Conservation (phyloP, 1,140 invertebrate species). For the Oncopodura yosiiana region DNA sequence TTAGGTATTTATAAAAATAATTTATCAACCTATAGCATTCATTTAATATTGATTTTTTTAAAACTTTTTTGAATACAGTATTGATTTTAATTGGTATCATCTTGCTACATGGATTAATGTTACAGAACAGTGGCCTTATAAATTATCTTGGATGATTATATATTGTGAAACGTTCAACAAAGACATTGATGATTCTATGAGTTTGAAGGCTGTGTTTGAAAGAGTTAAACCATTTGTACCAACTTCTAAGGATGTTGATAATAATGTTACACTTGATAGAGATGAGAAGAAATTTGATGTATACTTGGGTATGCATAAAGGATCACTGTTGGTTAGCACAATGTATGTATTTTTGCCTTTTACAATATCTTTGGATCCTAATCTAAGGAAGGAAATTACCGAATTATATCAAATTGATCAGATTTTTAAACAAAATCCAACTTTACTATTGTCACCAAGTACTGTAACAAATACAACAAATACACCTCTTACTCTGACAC, state of each 20-base stretch:
- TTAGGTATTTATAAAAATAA: background rate
- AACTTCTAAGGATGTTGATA: conserved; percentile 73
- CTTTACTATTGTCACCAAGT: background rate
- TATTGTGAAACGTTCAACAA: conserved; percentile 85
- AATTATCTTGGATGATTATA: conserved; percentile 93
- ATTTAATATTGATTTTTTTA: background rate
- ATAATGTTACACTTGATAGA: conserved; percentile 78
- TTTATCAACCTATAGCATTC: background rate
- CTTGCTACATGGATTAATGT: conserved; percentile 95
- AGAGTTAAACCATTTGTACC: conserved; percentile 72
- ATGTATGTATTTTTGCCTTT: conserved; percentile 91
- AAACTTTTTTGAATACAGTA: conserved; percentile 58
- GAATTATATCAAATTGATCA: conserved; percentile 34
- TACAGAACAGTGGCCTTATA: conserved; percentile 96
- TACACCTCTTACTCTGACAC: background rate
- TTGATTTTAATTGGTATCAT: conserved; percentile 98
- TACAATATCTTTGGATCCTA: conserved; percentile 93
- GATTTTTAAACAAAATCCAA: conserved; percentile 27
- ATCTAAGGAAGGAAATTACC: conserved; percentile 87
- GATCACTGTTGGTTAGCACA: conserved; percentile 68
- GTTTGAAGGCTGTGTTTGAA: conserved; percentile 80
- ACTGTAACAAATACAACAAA: too few relatives aligned
- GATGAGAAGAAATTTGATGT: conserved; percentile 90
- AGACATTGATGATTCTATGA: conserved; percentile 69
- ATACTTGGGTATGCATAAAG: conserved; percentile 77